A percentile compares a stretch with the other conserved stretches of the same genome.
phyloP scores from a whole-genome alignment of 2,113 vertebrate genomes.

The Daphoenositta chrysoptera region DNA sequence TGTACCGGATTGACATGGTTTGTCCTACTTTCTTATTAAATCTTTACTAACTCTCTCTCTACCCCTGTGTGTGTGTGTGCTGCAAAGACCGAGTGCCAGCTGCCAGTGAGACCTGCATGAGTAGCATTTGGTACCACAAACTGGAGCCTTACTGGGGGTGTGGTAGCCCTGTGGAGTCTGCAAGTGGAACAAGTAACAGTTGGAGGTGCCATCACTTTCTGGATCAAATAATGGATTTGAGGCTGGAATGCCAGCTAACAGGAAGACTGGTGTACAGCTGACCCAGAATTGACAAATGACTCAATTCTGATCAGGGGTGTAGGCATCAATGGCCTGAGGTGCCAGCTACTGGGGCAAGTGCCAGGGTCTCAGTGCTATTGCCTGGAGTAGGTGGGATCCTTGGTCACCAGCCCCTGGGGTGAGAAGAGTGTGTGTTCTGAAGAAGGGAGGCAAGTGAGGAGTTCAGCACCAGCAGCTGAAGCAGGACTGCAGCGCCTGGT shows the following conservation, averaged over 20 bases:
- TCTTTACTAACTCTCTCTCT: background rate
- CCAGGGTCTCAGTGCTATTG: background rate
- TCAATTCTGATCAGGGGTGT: background rate
- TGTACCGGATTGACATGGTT: background rate
- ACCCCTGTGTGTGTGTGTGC: background rate
- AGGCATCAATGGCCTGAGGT: background rate
- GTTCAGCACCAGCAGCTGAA: background rate
- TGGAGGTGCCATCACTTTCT: background rate
- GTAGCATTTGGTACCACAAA: background rate
- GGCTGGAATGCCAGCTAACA: background rate
- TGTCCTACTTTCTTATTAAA: background rate
- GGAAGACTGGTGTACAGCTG: background rate
- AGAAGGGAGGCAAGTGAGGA: background rate
- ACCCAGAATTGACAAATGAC: background rate
- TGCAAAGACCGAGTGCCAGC: background rate
- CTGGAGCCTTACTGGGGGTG: background rate
- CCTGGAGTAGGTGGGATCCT: background rate
- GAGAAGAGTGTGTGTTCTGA: background rate
- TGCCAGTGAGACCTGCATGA: background rate
- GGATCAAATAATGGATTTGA: background rate
- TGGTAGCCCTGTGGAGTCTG: background rate
- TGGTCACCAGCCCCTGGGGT: background rate
- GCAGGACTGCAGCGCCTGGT: background rate
- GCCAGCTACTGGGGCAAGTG: background rate
- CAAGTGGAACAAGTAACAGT: background rate